Conservation (phyloP, 2,888 invertebrate genomes). For the Dicranocentrus wangi region DNA sequence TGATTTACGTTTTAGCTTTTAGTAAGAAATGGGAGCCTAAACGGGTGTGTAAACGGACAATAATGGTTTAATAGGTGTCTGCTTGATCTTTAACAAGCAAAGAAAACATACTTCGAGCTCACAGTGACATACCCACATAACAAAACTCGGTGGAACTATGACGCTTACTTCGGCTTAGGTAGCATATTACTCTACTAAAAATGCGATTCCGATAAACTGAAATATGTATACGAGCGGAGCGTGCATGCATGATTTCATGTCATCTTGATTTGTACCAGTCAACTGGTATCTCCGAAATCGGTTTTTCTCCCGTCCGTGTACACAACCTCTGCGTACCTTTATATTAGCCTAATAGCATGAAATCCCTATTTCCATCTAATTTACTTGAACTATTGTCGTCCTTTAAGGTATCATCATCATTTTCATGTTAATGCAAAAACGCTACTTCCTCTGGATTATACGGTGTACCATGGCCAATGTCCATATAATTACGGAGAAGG, state of each 20-base stretch:
- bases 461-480: conserved; percentile 11
- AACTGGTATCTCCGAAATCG: conserved; percentile 50
- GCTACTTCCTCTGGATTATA: no score
- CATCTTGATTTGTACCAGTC: conserved; percentile 56
- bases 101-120: no score
- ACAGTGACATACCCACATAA: no score
- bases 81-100: no score
- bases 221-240: background rate
- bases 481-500: conserved; percentile 20
- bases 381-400: background rate
- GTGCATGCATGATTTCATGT: conserved; percentile 37
- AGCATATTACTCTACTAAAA: no score
- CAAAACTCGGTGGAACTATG: no score
- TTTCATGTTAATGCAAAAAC: no score
- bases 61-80: background rate
- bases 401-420: no score
- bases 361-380: background rate
- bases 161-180: no score
- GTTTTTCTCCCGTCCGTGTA: conserved; percentile 22
- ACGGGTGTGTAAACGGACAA: conserved; percentile 16
- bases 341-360: no score
- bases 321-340: no score
- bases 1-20: conserved; percentile 10
- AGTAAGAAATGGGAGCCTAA: conserved; percentile 3
- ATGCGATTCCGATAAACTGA: background rate